Percentiles rank a stretch among this genome's conserved stretches.
These are phyloP conservation scores for Puma concolor DNA, from an alignment of 2,113 vertebrate species.

Conservation along the genomic window DNA sequence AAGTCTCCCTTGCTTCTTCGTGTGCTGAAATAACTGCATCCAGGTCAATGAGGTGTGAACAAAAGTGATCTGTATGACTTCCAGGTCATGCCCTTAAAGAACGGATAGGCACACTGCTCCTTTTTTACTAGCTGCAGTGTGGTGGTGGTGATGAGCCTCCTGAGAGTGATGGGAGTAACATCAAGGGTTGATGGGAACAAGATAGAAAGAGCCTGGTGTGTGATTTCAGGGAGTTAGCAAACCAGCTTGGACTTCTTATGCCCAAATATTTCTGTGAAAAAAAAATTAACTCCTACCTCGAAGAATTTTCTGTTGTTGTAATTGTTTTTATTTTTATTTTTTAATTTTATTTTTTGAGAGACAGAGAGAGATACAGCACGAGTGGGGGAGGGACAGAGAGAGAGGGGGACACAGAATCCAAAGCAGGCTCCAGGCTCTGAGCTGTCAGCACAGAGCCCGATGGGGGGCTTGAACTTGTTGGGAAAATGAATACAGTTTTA, in stretches of 20 bases:
- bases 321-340: not conserved
- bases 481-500: no score
- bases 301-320: not conserved
- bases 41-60: not conserved
- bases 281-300: not conserved
- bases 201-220: not conserved
- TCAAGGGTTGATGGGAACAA: not conserved
- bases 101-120: not conserved
- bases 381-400: no score
- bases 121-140: not conserved
- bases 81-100: not conserved
- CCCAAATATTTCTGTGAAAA: not conserved
- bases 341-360: no score
- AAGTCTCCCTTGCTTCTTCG: not conserved
- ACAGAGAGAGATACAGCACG: no score
- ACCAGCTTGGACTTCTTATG: not conserved
- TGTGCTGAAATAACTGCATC: not conserved
- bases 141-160: not conserved
- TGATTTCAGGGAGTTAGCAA: not conserved
- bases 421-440: no score
- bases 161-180: not conserved
- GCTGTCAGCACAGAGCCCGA: no score
- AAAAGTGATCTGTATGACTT: not conserved
- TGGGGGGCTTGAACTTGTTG: no score
- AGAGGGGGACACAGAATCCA: no score